phyloP scores from a whole-genome alignment of 2,888 invertebrate genomes.

The Craniophora ligustri region DNA sequence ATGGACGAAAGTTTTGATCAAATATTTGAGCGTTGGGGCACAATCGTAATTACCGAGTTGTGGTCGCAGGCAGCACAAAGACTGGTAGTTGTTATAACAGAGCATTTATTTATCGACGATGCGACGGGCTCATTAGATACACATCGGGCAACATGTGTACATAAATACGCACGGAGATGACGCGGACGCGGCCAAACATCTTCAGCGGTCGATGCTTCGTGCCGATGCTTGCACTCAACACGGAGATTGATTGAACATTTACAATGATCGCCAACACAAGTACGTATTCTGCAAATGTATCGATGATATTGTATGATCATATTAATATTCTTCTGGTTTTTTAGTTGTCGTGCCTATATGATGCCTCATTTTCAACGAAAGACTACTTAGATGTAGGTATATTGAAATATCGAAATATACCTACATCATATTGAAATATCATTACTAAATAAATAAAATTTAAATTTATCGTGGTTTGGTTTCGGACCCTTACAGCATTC shows the following conservation, averaged over 20 bases:
- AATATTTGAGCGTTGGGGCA: conserved; percentile 83
- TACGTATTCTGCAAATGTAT: conserved; percentile 23
- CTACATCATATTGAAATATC: too few relatives aligned
- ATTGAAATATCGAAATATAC: too few relatives aligned
- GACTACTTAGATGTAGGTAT: too few relatives aligned
- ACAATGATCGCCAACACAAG: conserved; percentile 40
- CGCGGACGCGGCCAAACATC: conserved; percentile 73
- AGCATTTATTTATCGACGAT: conserved; percentile 73
- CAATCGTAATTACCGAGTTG: conserved; percentile 80
- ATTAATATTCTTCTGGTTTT: too few relatives aligned
- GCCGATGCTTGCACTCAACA: conserved; percentile 48
- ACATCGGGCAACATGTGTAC: conserved; percentile 83
- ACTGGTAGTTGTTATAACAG: conserved; percentile 85
- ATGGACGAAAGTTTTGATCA: conserved; percentile 84
- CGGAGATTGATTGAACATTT: conserved; percentile 54
- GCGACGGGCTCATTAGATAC: conserved; percentile 82
- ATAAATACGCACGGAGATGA: conserved; percentile 76
- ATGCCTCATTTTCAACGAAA: too few relatives aligned
- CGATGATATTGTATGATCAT: too few relatives aligned
- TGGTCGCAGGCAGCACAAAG: conserved; percentile 74
- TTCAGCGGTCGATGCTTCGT: conserved; percentile 68
- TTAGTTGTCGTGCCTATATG: too few relatives aligned
- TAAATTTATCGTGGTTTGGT: too few relatives aligned
- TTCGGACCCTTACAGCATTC: too few relatives aligned
- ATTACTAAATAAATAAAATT: too few relatives aligned